Evolutionary conservation across 2,113 vertebrate species (phyloP).

Genomic region (Triplophysa rosa): DNA sequence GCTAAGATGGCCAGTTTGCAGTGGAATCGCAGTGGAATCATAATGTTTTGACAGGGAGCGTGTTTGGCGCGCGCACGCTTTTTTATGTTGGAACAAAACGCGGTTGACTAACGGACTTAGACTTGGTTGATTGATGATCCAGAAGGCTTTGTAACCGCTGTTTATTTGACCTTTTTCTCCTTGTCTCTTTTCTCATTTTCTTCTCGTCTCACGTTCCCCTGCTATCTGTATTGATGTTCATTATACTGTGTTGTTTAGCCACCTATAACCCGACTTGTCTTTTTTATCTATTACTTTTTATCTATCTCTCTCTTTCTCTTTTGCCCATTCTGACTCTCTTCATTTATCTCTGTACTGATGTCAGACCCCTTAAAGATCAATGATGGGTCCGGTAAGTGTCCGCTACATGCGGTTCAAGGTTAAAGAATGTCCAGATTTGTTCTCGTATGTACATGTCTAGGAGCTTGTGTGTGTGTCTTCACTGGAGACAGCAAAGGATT

Average conservation of each 20-base stretch:
- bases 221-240: constrained; percentile 35
- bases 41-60: constrained; percentile 38
- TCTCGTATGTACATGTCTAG: constrained; percentile 30
- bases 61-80: constrained; percentile 11
- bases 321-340: constrained; percentile 1
- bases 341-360: constrained; percentile 5
- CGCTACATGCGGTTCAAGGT: constrained; percentile 21
- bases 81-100: not conserved
- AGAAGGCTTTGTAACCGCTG: constrained; percentile 19
- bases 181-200: constrained; percentile 27
- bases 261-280: not conserved
- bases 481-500: no score
- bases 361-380: constrained; percentile 23
- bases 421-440: not conserved
- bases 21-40: constrained; percentile 28
- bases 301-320: not conserved
- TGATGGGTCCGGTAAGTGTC: not conserved
- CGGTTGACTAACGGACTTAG: constrained; percentile 8
- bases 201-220: not conserved
- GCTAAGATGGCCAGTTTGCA: constrained; percentile 34
- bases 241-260: constrained; percentile 26
- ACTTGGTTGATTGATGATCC: constrained; percentile 25
- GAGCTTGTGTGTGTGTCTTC: constrained; percentile 7
- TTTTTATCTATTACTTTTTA: not conserved
- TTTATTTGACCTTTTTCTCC: constrained; percentile 39